Base-by-base conservation (phyloP, 1,140 invertebrate genomes). In the Himalopsyche phryganea region DNA sequence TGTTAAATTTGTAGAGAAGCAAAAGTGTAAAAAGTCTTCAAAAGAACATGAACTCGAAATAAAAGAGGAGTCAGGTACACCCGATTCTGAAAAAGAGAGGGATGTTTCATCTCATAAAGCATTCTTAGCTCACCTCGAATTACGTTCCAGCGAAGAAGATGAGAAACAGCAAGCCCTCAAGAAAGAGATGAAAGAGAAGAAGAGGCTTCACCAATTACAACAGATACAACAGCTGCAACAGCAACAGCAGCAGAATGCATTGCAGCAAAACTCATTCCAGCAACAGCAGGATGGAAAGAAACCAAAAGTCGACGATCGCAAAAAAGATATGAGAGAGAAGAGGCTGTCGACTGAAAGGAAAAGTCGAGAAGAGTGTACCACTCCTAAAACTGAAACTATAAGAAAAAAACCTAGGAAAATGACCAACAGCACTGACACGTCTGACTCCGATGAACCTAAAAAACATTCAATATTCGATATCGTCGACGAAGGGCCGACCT, bases 381-480 rank as follows among this genome's bases (percentile, higher is more conserved):
- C 20, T 32, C 40, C 44, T 15, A 76, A 73, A 66, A 65, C 54
- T 61, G 75, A 79, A 58, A 23, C 6, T 11, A 70, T 66, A 65
- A 72, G 77, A 69, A 72, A 77, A 63, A 74, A 78, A 63, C 74
- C 71, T 58, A 69, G 79, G 42, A 82, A 80, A 70, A 69, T 71
- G 20, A 73, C 72, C 32, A 79, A 81, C 49, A 81, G 76, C 63
- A 80, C 79, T 18, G 82, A 84, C 48, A 84, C 78, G 53, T 80
- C 80, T 10, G 81, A 85, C 66, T 87, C 87, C 32, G 88, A 90
- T 66, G 88, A 88, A 69, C 84, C 85, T 41, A 87, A 92, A 69
- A 92, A 91, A 73, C 89, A 91, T 76, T 94, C 91, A n/a, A 93
- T 92, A 63, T 94, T 93, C 73, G 91, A 94, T 69, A 92, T 93